These are phyloP conservation scores for Cerceris rybyensis DNA, from an alignment of 2,888 invertebrate genomes.

Conservation along the genomic window DNA sequence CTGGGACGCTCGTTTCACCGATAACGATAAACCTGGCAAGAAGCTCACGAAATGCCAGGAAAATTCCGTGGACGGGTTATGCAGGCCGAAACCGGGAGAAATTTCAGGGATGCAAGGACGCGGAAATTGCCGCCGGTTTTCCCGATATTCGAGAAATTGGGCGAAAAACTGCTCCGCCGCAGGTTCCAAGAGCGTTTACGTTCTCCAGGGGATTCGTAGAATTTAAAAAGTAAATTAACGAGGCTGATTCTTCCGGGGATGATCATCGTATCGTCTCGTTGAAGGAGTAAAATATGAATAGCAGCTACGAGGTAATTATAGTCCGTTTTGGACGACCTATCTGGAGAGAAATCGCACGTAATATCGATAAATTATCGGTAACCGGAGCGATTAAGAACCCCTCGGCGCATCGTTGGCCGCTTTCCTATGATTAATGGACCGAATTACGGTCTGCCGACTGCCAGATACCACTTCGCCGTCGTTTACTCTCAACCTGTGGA, in stretches of 20 bases:
- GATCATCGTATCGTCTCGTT: background rate
- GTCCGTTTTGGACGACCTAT: conserved; percentile 1
- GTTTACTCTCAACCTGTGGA: background rate
- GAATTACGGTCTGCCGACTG: conserved; percentile 5
- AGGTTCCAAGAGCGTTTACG: no score
- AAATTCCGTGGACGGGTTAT: background rate
- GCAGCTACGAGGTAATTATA: background rate
- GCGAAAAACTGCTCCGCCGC: background rate
- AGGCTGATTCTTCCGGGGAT: no score
- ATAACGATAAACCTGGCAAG: conserved; percentile 47
- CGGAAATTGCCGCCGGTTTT: background rate
- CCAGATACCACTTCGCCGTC: background rate
- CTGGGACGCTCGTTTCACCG: conserved; percentile 43
- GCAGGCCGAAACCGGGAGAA: background rate
- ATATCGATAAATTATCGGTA: conserved; percentile 52
- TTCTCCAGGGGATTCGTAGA: no score
- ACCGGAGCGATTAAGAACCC: conserved; percentile 42
- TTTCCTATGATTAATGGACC: conserved; percentile 21
- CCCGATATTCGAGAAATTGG: background rate
- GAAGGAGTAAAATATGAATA: background rate
- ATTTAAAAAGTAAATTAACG: no score
- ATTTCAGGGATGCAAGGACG: background rate
- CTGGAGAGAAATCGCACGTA: conserved; percentile 43
- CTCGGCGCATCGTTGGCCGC: conserved; percentile 9
- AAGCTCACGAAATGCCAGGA: no score